Evolutionary conservation across 2,888 invertebrate genomes (phyloP).

Genomic region (Atethmia centrago): DNA sequence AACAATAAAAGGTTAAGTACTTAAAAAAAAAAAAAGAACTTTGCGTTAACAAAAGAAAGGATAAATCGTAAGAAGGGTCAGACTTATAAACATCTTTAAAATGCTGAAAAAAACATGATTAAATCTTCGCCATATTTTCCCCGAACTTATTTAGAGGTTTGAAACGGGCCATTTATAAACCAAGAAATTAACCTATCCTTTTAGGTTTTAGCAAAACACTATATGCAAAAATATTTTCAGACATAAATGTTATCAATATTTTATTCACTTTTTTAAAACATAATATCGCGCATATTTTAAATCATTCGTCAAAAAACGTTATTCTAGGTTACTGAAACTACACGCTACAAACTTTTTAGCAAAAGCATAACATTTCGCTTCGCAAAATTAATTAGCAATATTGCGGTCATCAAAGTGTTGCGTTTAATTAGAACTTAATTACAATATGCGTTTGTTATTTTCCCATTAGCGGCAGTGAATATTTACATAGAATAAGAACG

Average conservation of each 20-base stretch:
- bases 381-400: not conserved
- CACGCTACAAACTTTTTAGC: not conserved
- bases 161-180: too few species aligned
- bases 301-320: not conserved
- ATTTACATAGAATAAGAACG: not conserved
- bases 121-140: not conserved
- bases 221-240: not conserved
- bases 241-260: not conserved
- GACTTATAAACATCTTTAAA: not conserved
- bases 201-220: not conserved
- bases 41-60: not conserved
- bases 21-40: not conserved
- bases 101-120: not conserved
- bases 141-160: not conserved
- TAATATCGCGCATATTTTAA: not conserved
- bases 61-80: too few species aligned
- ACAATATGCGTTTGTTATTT: not conserved
- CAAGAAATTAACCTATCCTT: too few species aligned
- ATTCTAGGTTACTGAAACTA: not conserved
- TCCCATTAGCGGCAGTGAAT: not conserved
- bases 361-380: not conserved
- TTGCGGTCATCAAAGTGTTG: not conserved
- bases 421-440: constrained; percentile 3
- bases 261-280: not conserved
- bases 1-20: not conserved